Conservation (phyloP, 2,113 vertebrate genomes). For the Terrapene triunguis region DNA sequence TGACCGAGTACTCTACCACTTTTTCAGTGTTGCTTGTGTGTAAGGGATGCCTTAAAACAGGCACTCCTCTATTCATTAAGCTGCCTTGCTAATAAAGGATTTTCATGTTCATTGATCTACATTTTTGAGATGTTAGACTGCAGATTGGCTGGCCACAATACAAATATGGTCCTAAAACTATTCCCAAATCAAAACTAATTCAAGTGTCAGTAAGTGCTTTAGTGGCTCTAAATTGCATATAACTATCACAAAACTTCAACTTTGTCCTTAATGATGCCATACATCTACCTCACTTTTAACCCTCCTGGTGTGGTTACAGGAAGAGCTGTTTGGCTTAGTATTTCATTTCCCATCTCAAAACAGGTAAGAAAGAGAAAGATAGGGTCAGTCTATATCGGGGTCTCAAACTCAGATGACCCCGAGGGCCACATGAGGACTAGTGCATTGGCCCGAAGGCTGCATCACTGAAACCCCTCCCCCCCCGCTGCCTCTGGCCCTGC, state of each 20-base stretch:
- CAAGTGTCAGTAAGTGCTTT: neutral
- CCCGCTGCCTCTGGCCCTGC: too few species aligned
- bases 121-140: neutral
- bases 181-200: neutral
- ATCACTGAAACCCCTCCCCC: too few species aligned
- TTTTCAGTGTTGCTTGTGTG: neutral
- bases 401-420: too few species aligned
- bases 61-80: neutral
- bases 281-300: neutral
- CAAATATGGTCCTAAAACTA: neutral
- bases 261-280: neutral
- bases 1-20: neutral
- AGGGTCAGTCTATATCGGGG: neutral
- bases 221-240: too few species aligned
- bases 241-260: neutral
- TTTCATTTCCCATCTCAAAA: neutral
- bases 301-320: neutral
- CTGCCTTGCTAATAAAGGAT: neutral
- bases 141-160: neutral
- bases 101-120: neutral
- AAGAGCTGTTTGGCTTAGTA: neutral
- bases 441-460: too few species aligned
- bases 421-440: too few species aligned
- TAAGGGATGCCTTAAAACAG: neutral
- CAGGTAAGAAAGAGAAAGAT: neutral